Percentiles rank a stretch among this genome's conserved stretches.
phyloP scores from a whole-genome alignment of 1,140 invertebrate genomes.

The Frieseomelitta varia region DNA sequence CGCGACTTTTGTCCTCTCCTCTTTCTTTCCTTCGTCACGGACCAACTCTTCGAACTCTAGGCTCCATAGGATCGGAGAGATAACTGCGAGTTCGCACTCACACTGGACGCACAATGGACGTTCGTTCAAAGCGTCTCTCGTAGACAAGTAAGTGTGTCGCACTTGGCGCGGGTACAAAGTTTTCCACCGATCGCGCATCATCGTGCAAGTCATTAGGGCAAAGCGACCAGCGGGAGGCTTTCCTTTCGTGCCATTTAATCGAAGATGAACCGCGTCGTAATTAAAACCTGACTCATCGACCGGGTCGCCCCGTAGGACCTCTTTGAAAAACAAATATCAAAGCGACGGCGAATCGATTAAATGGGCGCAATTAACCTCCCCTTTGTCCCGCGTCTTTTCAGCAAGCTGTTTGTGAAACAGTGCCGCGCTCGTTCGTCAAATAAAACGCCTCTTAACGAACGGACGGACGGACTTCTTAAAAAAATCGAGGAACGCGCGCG shows the following conservation, averaged over 20 bases:
- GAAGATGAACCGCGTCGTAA: slow-evolving; percentile 47
- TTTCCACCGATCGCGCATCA: neutral
- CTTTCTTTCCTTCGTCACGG: neutral
- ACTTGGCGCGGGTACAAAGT: neutral
- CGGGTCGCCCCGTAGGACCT: slow-evolving; percentile 23
- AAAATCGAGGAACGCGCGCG: slow-evolving; percentile 20
- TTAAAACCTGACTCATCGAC: slow-evolving; percentile 54
- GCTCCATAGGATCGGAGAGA: neutral
- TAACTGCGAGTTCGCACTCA: too few relatives aligned
- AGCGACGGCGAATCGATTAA: slow-evolving; percentile 50
- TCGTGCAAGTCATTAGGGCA: slow-evolving; percentile 37
- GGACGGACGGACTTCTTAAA: slow-evolving; percentile 47
- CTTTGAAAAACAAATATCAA: slow-evolving; percentile 57
- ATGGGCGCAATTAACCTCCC: slow-evolving; percentile 47
- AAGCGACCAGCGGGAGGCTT: slow-evolving; percentile 17
- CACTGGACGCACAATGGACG: neutral
- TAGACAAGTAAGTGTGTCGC: neutral
- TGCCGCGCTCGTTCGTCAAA: slow-evolving; percentile 20
- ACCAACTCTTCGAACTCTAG: neutral
- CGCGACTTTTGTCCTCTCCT: neutral
- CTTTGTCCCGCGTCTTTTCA: slow-evolving; percentile 43
- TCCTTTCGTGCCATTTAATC: slow-evolving; percentile 28
- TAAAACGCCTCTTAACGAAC: slow-evolving; percentile 48
- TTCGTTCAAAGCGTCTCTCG: neutral
- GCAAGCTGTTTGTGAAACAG: slow-evolving; percentile 41